Conservation (phyloP, 2,888 invertebrate genomes). For the Cheilosia scutellata region DNA sequence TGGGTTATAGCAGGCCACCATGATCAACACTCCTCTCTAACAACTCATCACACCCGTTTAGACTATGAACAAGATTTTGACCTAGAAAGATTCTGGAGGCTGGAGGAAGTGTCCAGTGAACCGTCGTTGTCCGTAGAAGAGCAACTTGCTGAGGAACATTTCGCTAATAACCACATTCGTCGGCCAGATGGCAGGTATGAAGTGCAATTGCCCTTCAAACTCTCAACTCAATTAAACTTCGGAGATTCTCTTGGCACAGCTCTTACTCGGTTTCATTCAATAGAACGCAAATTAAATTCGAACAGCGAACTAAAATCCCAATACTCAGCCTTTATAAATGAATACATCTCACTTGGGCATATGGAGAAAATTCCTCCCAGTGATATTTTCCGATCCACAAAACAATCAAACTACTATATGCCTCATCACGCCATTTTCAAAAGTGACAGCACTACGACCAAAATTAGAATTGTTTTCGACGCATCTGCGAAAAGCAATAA, state of each 20-base stretch:
- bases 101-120: conserved; percentile 2
- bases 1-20: conserved; percentile 8
- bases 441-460: conserved; percentile 37
- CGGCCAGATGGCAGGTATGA: conserved; percentile 7
- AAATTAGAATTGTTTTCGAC: conserved; percentile 58
- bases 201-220: conserved; percentile 25
- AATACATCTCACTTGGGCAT: conserved; percentile 34
- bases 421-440: conserved; percentile 61
- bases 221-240: conserved; percentile 1
- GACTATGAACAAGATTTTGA: conserved; percentile 14
- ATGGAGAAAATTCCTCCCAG: conserved; percentile 38
- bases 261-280: conserved; percentile 11
- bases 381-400: conserved; percentile 18
- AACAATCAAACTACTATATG: conserved; percentile 37
- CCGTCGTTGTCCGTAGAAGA: conserved; percentile 23
- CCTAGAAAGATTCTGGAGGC: conserved; percentile 12
- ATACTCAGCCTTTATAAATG: conserved; percentile 23
- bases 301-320: conserved; percentile 4
- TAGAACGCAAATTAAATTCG: conserved; percentile 13
- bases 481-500: conserved; percentile 37
- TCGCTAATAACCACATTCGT: conserved; percentile 6
- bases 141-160: conserved; percentile 8
- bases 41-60: background rate
- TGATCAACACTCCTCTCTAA: background rate
- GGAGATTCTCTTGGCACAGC: conserved; percentile 17